A percentile compares a stretch with the other conserved stretches of the same genome.
phyloP scores from a whole-genome alignment of 2,888 invertebrate genomes.

The Eupithecia subumbrata region DNA sequence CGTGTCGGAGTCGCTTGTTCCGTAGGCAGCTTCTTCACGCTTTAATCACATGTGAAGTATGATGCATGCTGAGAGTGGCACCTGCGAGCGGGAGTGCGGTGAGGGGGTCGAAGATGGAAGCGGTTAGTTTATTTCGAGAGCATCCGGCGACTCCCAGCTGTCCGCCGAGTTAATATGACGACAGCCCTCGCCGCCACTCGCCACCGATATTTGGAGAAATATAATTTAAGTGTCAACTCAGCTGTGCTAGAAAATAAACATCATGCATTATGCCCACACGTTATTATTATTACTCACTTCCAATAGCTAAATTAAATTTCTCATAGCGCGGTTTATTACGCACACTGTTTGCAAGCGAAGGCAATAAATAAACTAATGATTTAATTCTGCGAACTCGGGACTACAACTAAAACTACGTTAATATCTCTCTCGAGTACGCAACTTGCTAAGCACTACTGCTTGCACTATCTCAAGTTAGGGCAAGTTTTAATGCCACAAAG shows the following conservation, averaged over 20 bases:
- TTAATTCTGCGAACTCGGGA: slow-evolving; percentile 39
- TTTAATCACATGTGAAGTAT: slow-evolving; percentile 67
- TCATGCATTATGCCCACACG: neutral
- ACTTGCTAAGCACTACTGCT: slow-evolving; percentile 46
- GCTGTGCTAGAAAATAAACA: slow-evolving; percentile 40
- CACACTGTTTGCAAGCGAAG: slow-evolving; percentile 15
- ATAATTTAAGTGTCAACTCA: slow-evolving; percentile 73
- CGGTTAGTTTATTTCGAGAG: slow-evolving; percentile 73
- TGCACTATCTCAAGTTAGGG: slow-evolving; percentile 47
- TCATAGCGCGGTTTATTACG: slow-evolving; percentile 8
- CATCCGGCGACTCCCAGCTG: slow-evolving; percentile 78
- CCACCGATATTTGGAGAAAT: slow-evolving; percentile 62
- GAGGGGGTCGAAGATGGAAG: slow-evolving; percentile 43
- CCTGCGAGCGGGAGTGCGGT: slow-evolving; percentile 51
- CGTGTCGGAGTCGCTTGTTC: slow-evolving; percentile 33
- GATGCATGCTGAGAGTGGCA: slow-evolving; percentile 68
- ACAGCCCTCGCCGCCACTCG: slow-evolving; percentile 69
- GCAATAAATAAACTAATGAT: slow-evolving; percentile 43
- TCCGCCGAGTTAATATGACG: slow-evolving; percentile 75
- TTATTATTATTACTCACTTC: neutral
- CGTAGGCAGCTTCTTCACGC: slow-evolving; percentile 60
- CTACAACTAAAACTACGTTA: slow-evolving; percentile 45
- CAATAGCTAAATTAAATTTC: slow-evolving; percentile 11
- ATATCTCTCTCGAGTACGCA: slow-evolving; percentile 45
- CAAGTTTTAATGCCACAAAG: slow-evolving; percentile 49